Evolutionary conservation across 1,140 invertebrate genomes (phyloP), one percentile per base, ranked within the genome.

Genomic region (Reticulitermes speratus): DNA sequence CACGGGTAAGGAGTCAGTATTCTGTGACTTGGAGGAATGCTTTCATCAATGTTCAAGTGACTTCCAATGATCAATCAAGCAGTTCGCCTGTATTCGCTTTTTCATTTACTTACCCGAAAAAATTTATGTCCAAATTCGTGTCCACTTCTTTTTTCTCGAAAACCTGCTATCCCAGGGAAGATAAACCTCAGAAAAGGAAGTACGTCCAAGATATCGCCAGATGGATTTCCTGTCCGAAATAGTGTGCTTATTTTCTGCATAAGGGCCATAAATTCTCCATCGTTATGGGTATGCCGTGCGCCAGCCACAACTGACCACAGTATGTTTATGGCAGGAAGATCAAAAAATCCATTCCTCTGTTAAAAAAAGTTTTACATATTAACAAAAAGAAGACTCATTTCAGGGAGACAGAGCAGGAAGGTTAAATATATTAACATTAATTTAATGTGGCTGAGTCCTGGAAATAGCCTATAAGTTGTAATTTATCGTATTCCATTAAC

Each of bases 281-380:
- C 87, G 30, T 30, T 69, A 2, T 81, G 83, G 14, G 44, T 38
- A 82, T 69, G 87, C 32, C 86, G 87, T 21, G 32, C 21, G n/a
- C 89, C 88, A n/a, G 88, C 88, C 23, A 89, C 75, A 48, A 89
- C 82, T n/a, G 83, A 48, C 89, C 89, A 89, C 25, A 89, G 45
- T 48, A 88, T 86, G 86, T 89, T 89, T 52, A 89, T 75, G 12
- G 87, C 65, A 3, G 88, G 82, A 25, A 85, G 44, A 9, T 25
- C 44, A 52, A 87, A 87, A 11, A 85, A 32, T 5, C 83, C 83
- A n/a, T n/a, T 81, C 21, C 12, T 83, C 86, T 87, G 84, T 21
- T 19, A 12, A 5, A 6, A 55, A 21, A 55, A 55, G 19, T 38
- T 38, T 38, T 38, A 38, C 2, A 38, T 38, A 2, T 38, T 38